These are phyloP conservation scores for Vanessa tameamea DNA, from an alignment of 1,140 invertebrate species.

Conservation along the genomic window DNA sequence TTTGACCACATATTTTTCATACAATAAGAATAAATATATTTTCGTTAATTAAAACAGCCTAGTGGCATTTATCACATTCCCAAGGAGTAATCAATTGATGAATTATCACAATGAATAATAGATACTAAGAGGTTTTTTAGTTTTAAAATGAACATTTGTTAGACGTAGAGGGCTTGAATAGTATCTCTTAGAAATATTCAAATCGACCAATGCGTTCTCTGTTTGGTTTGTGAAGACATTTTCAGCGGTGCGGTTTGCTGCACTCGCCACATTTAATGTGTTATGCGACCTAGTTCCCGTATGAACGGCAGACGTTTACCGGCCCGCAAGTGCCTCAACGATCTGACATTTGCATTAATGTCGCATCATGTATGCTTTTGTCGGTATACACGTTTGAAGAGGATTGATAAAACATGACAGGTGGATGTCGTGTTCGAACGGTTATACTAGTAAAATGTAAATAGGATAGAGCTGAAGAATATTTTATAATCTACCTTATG, in stretches of 20 bases:
- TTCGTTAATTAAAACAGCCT: too few relatives aligned
- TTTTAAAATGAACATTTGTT: too few relatives aligned
- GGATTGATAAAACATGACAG: not conserved
- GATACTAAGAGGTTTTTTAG: too few relatives aligned
- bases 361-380: slow-evolving; percentile 31
- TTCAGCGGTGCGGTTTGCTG: slow-evolving; percentile 17
- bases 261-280: not conserved
- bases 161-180: too few relatives aligned
- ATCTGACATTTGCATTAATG: slow-evolving; percentile 21
- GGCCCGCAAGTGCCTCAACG: slow-evolving; percentile 20
- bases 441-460: not conserved
- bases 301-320: slow-evolving; percentile 17
- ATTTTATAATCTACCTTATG: not conserved
- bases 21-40: too few relatives aligned
- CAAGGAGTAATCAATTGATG: too few relatives aligned
- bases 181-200: too few relatives aligned
- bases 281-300: slow-evolving; percentile 15
- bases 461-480: not conserved
- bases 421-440: not conserved
- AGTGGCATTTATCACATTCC: too few relatives aligned
- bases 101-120: too few relatives aligned
- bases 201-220: not conserved
- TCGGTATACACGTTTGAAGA: slow-evolving; percentile 13
- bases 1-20: too few relatives aligned
- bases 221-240: slow-evolving; percentile 16